Conservation (phyloP, 2,888 invertebrate species). For the Heteromurus nitidus region DNA sequence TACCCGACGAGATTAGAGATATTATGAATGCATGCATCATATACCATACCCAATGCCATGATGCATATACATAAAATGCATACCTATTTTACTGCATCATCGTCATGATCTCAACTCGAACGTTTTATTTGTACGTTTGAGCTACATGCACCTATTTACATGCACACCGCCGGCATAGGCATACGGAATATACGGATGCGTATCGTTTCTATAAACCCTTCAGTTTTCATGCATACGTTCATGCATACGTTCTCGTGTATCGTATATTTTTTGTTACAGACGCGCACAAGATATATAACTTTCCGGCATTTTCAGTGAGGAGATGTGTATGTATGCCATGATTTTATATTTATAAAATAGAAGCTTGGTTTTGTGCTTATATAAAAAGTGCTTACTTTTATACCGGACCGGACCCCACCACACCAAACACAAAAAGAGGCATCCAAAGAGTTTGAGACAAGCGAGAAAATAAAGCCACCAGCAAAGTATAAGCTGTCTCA, state of each 20-base stretch:
- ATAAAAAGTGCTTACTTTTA: background rate
- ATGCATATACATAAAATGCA: background rate
- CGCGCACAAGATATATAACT: background rate
- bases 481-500: conserved; percentile 41
- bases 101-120: no score
- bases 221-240: background rate
- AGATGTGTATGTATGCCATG: no score
- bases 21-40: no score
- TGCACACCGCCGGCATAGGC: no score
- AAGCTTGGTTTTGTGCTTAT: background rate
- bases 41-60: no score
- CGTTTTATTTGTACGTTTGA: no score
- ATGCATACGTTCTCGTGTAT: background rate
- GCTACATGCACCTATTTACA: no score
- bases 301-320: no score
- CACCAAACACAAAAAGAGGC: conserved; percentile 17
- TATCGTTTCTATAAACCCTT: background rate
- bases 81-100: no score
- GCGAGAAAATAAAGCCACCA: conserved; percentile 24
- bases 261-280: background rate
- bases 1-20: background rate
- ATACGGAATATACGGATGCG: no score
- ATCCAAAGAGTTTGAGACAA: no score
- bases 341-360: background rate
- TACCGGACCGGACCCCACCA: conserved; percentile 7